Base-by-base conservation (phyloP, 2,888 invertebrate species). In the Catocala fraxini region DNA sequence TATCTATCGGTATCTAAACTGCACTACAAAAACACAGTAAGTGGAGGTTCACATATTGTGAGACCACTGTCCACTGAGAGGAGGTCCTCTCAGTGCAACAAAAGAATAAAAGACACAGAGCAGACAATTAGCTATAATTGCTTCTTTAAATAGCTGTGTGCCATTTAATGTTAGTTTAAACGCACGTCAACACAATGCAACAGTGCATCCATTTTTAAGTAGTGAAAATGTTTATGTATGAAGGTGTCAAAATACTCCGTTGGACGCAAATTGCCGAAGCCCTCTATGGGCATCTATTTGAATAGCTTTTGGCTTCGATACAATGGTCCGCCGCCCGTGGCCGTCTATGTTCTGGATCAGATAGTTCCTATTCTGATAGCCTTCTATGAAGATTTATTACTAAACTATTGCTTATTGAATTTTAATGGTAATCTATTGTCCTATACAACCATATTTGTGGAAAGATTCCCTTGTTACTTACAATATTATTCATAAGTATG, bases 381-480 rank as follows among this genome's bases (percentile, higher is more conserved):
- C 93, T 93, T 93, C 86, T 91, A 85, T 84, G 88, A 90, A 87
- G 92, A 93, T 93, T 93, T 94, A 93, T 93, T 91, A 86, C 89
- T 80, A 78, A 67, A 66, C 73, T 73, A 55, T 74, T 81, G 80
- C 87, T 87, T 90, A 92, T 91, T 93, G 90, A 92, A 93, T 92
- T 91, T 91, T 91, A 92, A 93, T 89, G 84, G 85, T 83, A 66
- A 82, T 82, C 84, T 86, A 89, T 90, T 88, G 89, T 89, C 85
- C 83, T 70, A 66, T 59, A 67, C 55, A 67, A 56, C 75, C 73
- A 60, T 75, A 77, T 77, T 77, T 67, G 77, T 65, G 58, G 64
- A 62, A 64, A 78, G 68, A 75, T 69, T 70, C 70, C 65, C 71
- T 79, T 74, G 76, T 77, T 74, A 74, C 70, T 39, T 65, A 68